These are phyloP conservation scores for Ceyx melanurus DNA, from an alignment of 2,113 vertebrate species.

Conservation along the genomic window DNA sequence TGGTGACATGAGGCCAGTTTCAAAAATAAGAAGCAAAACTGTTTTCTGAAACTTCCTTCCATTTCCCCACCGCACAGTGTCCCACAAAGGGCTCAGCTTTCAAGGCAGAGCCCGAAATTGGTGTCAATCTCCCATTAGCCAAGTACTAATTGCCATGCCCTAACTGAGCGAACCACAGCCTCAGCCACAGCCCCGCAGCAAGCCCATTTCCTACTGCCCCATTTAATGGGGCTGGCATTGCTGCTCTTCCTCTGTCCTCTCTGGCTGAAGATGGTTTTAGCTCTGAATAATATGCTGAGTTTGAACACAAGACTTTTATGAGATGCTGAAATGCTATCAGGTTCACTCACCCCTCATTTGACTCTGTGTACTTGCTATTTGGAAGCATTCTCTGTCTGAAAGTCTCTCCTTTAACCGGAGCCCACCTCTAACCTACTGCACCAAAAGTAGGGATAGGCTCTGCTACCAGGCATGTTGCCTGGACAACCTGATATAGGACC, in stretches of 20 bases:
- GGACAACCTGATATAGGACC: neutral
- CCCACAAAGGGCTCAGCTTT: neutral
- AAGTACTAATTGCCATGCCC: neutral
- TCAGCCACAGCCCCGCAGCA: neutral
- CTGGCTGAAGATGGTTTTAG: neutral
- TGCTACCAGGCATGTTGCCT: neutral
- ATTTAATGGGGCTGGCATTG: neutral
- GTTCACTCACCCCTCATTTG: neutral
- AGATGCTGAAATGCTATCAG: neutral
- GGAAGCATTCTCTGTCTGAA: neutral
- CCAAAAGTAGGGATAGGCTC: neutral
- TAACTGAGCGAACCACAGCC: neutral
- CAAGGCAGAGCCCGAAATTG: neutral
- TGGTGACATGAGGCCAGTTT: neutral
- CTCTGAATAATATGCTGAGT: neutral
- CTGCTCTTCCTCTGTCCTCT: neutral
- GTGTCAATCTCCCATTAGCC: neutral
- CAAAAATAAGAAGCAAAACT: neutral
- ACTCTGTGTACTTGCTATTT: neutral
- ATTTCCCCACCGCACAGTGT: rapidly evolving
- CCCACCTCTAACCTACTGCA: too few relatives aligned
- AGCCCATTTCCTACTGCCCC: neutral
- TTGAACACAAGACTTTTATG: neutral
- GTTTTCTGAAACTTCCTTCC: neutral
- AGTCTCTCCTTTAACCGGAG: rapidly evolving